Base-by-base conservation (phyloP, 2,113 vertebrate genomes). In the Petromus typicus region DNA sequence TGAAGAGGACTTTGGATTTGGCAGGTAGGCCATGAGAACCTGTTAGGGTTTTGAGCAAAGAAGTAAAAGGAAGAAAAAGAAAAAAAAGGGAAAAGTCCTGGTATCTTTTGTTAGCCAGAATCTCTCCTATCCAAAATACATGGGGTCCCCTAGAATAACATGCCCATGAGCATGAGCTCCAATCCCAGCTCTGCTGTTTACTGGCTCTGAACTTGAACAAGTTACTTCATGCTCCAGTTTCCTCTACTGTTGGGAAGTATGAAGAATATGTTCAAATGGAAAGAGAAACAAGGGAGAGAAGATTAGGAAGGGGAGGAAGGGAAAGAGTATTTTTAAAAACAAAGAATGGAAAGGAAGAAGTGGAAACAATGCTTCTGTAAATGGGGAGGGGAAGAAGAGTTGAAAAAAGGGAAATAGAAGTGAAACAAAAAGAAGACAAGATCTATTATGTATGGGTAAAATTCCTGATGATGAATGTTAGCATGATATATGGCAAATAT, bases 211-310 rank as follows among this genome's bases (percentile, higher is more conserved):
- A 95, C 16, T 64, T 86, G 85, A 45, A 80, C 34, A 75, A 63
- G 81, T 82, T 84, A 66, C 82, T 95, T 94, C 73, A 20, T 95
- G 75, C 32, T 54, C 91, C 48, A 79, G 57, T 95, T 95, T 93
- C 18, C 37, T 86, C 25, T n/a, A 89, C 18, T 79, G 45, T 79
- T 45, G 25, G 43, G 3, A 48, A 48, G 43, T 75, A 45, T 6
- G 37, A 75, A 48, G 23, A 75, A 48, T 2, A 45, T 75, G 10
- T 75, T 30, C 43, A 75, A 75, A 30, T 75, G 13, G 43, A 43
- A 45, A 75, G 71, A 25, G 40, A 25, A 69, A 69, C n/a, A 69
- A 61, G n/a, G 18, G 67, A 69, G 18, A 8, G 7, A 40, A n/a
- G n/a, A 69, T 40, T 20, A 40, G n/a, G 67, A 40, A 61, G 16